A percentile compares a stretch with the other conserved stretches of the same genome.
phyloP scores from a whole-genome alignment of 2,888 invertebrate species.

The Archaeoteleia sp. region DNA sequence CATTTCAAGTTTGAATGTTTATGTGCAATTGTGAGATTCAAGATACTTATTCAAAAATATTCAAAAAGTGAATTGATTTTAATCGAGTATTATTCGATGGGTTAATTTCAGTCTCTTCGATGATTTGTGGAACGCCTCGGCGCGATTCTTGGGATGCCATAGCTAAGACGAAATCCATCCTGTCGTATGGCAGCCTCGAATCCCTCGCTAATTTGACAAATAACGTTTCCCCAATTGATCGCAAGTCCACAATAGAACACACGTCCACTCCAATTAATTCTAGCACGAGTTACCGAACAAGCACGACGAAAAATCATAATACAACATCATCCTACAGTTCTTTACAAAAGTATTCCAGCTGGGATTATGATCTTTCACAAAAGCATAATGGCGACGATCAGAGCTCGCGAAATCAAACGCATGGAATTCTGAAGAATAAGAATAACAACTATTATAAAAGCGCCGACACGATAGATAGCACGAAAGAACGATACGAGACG shows the following conservation, averaged over 20 bases:
- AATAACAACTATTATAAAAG: conserved; percentile 67
- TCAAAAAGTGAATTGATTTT: not conserved
- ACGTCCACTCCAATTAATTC: conserved; percentile 65
- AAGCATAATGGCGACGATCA: conserved; percentile 59
- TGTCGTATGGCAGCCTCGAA: conserved; percentile 83
- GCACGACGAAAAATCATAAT: conserved; percentile 49
- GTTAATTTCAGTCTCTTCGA: conserved; percentile 77
- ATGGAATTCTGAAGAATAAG: conserved; percentile 71
- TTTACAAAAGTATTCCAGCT: conserved; percentile 58
- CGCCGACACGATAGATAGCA: conserved; percentile 62
- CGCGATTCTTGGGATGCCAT: conserved; percentile 90
- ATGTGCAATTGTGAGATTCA: conserved; percentile 3
- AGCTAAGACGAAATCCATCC: conserved; percentile 85
- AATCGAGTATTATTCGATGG: conserved; percentile 1
- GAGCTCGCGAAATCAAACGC: conserved; percentile 60
- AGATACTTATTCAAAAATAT: too few species aligned
- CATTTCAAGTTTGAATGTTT: not conserved
- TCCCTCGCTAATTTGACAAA: conserved; percentile 83
- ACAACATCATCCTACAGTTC: conserved; percentile 47
- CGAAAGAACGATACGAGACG: conserved; percentile 64
- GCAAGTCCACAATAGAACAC: too few species aligned
- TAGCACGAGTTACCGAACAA: conserved; percentile 64
- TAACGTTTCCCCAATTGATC: conserved; percentile 77
- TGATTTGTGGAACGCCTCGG: conserved; percentile 78
- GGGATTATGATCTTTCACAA: conserved; percentile 61